Evolutionary conservation across 2,888 invertebrate species (phyloP), one percentile per base, ranked within the genome.

Genomic region (Clanis bilineata): DNA sequence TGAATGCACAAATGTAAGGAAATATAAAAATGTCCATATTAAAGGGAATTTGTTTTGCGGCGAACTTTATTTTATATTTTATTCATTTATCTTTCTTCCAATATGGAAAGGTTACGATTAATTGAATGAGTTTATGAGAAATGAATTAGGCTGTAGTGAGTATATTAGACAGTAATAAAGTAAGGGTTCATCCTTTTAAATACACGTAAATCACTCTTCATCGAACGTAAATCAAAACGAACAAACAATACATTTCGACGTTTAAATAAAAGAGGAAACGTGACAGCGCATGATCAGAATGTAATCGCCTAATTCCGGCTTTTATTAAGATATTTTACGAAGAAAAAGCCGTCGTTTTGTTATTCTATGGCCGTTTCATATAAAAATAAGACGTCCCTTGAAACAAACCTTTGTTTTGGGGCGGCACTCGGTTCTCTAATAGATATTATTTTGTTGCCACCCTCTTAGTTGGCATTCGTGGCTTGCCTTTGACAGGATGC

Each of bases 361-460:
- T 91, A 91, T 91, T 90, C 91, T 78, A 78, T 65, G 67, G 73
- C 74, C 88, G 91, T 90, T 77, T 74, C 82, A 75, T 86, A 89
- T 88, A 90, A 89, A 87, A 89, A 88, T 89, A 87, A 89, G 76
- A 83, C 83, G 87, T 88, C 88, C 89, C 90, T 86, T 83, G 80
- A 75, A 77, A 80, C 79, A 75, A 83, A 82, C 84, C 87, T 88
- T 88, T 88, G 89, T 88, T 82, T 71, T 71, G 81, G 85, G 83
- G 81, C 80, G 83, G 81, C 73, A 70, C 73, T 73, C 76, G 77
- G 74, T 74, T 69, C 72, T 79, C 69, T 85, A 84, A 85, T 81
- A 83, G 84, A 83, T 80, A 83, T 80, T 72, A 83, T 84, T 82
- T 79, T 70, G 77, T 77, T 69, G 65, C 80, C 82, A 81, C 86